phyloP scores from a whole-genome alignment of 2,888 invertebrate genomes.

The Ecdyonurus torrentis region DNA sequence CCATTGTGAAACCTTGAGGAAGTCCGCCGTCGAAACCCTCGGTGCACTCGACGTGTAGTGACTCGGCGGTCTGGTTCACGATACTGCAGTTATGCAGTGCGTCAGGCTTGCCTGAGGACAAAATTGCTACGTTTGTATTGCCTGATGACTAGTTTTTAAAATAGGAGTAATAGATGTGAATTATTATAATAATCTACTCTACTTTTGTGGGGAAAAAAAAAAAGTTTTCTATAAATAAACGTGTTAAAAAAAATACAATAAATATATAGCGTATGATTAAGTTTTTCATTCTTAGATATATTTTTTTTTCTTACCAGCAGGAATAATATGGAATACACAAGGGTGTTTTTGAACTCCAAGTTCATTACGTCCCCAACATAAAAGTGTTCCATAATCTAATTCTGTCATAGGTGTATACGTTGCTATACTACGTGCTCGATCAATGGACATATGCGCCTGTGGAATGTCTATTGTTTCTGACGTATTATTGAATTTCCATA shows the following conservation, averaged over 20 bases:
- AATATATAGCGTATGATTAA: too few relatives aligned
- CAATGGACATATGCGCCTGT: constrained; percentile 39
- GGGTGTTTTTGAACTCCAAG: constrained; percentile 54
- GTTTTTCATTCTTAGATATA: too few relatives aligned
- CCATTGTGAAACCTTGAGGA: constrained; percentile 53
- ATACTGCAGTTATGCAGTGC: constrained; percentile 53
- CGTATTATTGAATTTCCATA: constrained; percentile 63
- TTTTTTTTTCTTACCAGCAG: constrained; percentile 47
- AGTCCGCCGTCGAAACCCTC: constrained; percentile 64
- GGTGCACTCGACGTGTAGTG: constrained; percentile 51
- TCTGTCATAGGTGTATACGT: constrained; percentile 56
- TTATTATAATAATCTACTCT: too few relatives aligned
- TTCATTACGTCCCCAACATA: constrained; percentile 58
- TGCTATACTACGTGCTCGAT: constrained; percentile 43
- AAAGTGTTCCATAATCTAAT: constrained; percentile 51
- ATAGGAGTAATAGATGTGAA: too few relatives aligned
- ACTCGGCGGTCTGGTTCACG: constrained; percentile 53
- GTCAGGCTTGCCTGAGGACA: constrained; percentile 53
- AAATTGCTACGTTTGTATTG: too few relatives aligned
- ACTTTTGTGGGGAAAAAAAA: too few relatives aligned
- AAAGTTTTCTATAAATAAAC: too few relatives aligned
- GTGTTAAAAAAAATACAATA: too few relatives aligned
- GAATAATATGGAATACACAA: constrained; percentile 54
- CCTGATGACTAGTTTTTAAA: too few relatives aligned
- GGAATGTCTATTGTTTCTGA: constrained; percentile 51